Conservation (phyloP, 2,888 invertebrate genomes). For the Pachymerium ferrugineum region DNA sequence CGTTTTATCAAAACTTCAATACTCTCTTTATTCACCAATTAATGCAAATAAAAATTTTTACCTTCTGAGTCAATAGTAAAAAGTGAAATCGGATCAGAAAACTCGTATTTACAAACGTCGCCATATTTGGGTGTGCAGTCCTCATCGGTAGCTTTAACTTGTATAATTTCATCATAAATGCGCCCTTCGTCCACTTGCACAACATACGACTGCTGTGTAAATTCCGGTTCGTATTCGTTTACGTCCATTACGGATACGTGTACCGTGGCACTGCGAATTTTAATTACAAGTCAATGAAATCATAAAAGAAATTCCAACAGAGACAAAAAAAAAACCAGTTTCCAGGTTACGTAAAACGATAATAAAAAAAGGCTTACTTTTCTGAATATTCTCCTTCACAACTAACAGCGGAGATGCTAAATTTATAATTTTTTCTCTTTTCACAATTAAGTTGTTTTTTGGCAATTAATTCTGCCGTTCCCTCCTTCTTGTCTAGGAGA, state of each 20-base stretch:
- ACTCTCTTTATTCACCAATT: too few species aligned
- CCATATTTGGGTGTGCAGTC: constrained; percentile 94
- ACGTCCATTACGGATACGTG: constrained; percentile 93
- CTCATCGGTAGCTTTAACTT: constrained; percentile 84
- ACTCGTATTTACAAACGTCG: constrained; percentile 96
- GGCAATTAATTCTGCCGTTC: constrained; percentile 76
- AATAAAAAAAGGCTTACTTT: constrained; percentile 55
- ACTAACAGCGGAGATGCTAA: constrained; percentile 88
- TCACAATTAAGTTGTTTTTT: constrained; percentile 84
- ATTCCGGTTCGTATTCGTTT: constrained; percentile 90
- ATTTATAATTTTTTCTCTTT: constrained; percentile 88
- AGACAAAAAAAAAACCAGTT: not conserved
- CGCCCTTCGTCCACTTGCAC: constrained; percentile 85
- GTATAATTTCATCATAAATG: constrained; percentile 79
- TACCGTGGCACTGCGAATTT: constrained; percentile 69
- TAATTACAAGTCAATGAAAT: not conserved
- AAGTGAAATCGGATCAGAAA: constrained; percentile 81
- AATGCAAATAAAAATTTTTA: constrained; percentile 43
- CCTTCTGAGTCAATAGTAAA: constrained; percentile 90
- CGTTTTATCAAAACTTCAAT: too few species aligned
- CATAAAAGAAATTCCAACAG: not conserved
- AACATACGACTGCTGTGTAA: constrained; percentile 84
- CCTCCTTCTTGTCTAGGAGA: constrained; percentile 50
- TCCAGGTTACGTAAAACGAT: not conserved
- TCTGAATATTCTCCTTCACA: constrained; percentile 81